A percentile compares a stretch with the other conserved stretches of the same genome.
phyloP scores from a whole-genome alignment of 2,888 invertebrate genomes.

The Nephrotoma flavescens region DNA sequence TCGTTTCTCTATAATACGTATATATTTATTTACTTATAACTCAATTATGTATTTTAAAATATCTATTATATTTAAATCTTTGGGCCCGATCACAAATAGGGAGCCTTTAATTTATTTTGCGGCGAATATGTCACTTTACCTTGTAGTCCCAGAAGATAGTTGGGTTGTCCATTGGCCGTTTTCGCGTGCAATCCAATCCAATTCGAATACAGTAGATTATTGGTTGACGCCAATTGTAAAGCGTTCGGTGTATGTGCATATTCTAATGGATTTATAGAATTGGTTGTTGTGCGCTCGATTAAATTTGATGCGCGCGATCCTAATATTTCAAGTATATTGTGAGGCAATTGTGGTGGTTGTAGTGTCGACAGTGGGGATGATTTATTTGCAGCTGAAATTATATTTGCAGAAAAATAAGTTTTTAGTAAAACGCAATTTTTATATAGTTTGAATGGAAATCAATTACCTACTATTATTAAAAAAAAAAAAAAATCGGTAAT shows the following conservation, averaged over 20 bases:
- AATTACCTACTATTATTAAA: too few species aligned
- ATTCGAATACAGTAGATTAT: conserved; percentile 18
- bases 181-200: conserved; percentile 24
- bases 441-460: too few species aligned
- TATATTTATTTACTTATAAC: background rate
- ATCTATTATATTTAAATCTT: background rate
- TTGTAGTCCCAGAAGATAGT: conserved; percentile 42
- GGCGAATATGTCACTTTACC: conserved; percentile 30
- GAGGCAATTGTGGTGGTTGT: conserved; percentile 14
- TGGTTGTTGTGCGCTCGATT: conserved; percentile 14
- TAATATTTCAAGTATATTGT: conserved; percentile 16
- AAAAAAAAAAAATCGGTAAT: background rate
- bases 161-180: conserved; percentile 27
- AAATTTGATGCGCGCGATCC: conserved; percentile 14
- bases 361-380: background rate
- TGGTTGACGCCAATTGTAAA: conserved; percentile 8
- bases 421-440: background rate
- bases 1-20: background rate
- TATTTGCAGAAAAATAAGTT: background rate
- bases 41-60: background rate
- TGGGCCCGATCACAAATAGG: background rate
- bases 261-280: conserved; percentile 8
- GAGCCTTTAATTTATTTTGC: background rate
- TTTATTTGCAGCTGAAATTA: background rate
- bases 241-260: conserved; percentile 6